phyloP scores from a whole-genome alignment of 1,140 invertebrate species.

The Drosophila parabipectinata region DNA sequence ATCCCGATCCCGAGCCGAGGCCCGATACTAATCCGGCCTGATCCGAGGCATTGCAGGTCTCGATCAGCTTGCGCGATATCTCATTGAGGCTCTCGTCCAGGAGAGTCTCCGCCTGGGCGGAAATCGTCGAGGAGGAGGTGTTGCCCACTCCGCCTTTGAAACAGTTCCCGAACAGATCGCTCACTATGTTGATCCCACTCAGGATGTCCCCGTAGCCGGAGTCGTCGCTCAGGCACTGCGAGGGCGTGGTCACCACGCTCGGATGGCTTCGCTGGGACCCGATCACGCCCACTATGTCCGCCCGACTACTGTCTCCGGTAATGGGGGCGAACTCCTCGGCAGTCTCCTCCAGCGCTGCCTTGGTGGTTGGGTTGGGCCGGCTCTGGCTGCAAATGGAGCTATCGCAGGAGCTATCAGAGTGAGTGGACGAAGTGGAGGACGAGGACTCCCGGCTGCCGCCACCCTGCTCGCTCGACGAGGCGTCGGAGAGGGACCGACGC shows the following conservation, averaged over 20 bases:
- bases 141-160: conserved; percentile 32
- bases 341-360: conserved; percentile 32
- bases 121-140: conserved; percentile 10
- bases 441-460: conserved; percentile 49
- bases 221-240: conserved; percentile 74
- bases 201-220: conserved; percentile 80
- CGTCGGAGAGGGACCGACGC: conserved; percentile 75
- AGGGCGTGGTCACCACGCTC: conserved; percentile 29
- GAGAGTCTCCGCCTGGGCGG: conserved; percentile 63
- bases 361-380: conserved; percentile 14
- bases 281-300: conserved; percentile 81
- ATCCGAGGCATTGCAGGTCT: conserved; percentile 52
- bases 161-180: conserved; percentile 76
- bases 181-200: conserved; percentile 78
- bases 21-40: conserved; percentile 27
- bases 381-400: conserved; percentile 66
- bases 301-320: conserved; percentile 66
- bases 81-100: conserved; percentile 79
- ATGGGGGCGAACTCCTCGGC: conserved; percentile 68
- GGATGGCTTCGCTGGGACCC: conserved; percentile 71
- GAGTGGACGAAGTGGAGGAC: conserved; percentile 61
- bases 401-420: conserved; percentile 67
- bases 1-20: conserved; percentile 39
- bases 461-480: conserved; percentile 59
- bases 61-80: conserved; percentile 82